Evolutionary conservation across 53 echinoderm and acorn worm species (phyloP).

Genomic region (Echinarachnius parma): DNA sequence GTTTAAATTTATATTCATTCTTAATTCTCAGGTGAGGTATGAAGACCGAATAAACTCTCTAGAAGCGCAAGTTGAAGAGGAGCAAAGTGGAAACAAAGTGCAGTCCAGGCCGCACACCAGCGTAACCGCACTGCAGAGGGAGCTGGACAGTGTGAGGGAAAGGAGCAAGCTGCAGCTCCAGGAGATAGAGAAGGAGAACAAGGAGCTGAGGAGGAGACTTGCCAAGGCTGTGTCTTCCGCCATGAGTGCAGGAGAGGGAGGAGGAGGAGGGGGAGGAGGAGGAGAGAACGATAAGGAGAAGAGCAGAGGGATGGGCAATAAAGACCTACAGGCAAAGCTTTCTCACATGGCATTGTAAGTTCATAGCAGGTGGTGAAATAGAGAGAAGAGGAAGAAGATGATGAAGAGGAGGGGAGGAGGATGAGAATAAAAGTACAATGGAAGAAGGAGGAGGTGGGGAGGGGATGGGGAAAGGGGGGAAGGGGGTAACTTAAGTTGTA

Average conservation of each 20-base stretch:
- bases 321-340: constrained; percentile 46
- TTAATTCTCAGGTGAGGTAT: constrained; percentile 71
- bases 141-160: constrained; percentile 55
- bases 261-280: constrained; percentile 23
- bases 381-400: too few species aligned
- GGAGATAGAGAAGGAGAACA: constrained; percentile 61
- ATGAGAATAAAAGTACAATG: too few species aligned
- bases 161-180: constrained; percentile 46
- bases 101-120: constrained; percentile 57
- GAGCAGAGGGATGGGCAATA: constrained; percentile 2
- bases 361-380: too few species aligned
- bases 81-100: constrained; percentile 14
- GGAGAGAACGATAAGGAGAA: constrained; percentile 11
- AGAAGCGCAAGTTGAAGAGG: constrained; percentile 55
- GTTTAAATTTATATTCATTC: not conserved
- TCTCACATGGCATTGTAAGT: constrained; percentile 48
- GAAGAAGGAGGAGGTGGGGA: too few species aligned
- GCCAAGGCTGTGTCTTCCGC: constrained; percentile 4
- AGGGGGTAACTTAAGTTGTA: too few species aligned
- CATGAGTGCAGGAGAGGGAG: constrained; percentile 27
- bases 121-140: constrained; percentile 57
- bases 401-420: too few species aligned
- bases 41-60: constrained; percentile 80
- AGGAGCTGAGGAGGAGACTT: constrained; percentile 53
- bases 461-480: too few species aligned